A percentile compares a stretch with the other conserved stretches of the same genome.
These are phyloP conservation scores for Neolamprologus sp. DNA, from an alignment of 2,113 vertebrate species.

Conservation along the genomic window DNA sequence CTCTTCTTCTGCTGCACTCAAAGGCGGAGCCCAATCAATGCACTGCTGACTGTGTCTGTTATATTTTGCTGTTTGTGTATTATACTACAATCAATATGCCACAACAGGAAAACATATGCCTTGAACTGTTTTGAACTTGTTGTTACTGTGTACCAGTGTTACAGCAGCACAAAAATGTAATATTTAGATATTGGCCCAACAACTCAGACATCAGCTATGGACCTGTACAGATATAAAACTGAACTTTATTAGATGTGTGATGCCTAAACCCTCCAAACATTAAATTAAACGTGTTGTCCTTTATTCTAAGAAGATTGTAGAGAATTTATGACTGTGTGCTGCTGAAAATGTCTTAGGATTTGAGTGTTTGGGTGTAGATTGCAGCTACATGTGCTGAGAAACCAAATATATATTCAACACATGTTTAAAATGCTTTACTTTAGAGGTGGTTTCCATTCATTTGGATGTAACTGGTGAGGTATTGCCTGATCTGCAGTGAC, in stretches of 20 bases:
- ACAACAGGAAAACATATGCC: not conserved
- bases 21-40: not conserved
- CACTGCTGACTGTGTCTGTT: not conserved
- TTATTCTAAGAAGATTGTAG: not conserved
- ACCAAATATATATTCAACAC: not conserved
- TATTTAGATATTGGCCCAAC: not conserved
- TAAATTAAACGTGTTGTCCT: not conserved
- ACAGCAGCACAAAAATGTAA: not conserved
- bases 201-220: not conserved
- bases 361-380: not conserved
- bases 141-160: not conserved
- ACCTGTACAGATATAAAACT: not conserved
- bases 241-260: not conserved
- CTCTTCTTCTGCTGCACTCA: not conserved
- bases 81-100: not conserved
- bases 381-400: not conserved
- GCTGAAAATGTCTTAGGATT: not conserved
- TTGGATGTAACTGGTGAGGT: not conserved
- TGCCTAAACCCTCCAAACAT: not conserved
- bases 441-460: not conserved
- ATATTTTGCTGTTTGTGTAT: not conserved
- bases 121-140: not conserved
- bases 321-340: not conserved
- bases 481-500: not conserved
- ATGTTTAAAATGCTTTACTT: not conserved